Evolutionary conservation across 2,888 invertebrate species (phyloP).

Genomic region (Bellardia pandia): DNA sequence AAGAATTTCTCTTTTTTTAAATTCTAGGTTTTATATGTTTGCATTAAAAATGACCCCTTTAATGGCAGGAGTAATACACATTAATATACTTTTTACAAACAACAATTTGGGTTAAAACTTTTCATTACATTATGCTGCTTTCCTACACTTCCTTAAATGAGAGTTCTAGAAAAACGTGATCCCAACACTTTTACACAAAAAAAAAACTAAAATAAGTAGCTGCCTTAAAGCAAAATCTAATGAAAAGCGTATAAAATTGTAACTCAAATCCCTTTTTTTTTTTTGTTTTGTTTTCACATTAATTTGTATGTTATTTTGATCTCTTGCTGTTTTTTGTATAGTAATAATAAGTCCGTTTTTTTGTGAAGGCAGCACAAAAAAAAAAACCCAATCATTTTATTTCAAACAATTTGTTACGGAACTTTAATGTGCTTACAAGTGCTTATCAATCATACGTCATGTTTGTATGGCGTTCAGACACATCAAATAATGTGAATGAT

Average conservation of each 20-base stretch:
- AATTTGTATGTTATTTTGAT: constrained; percentile 4
- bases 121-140: too few species aligned
- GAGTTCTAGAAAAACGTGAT: constrained; percentile 1
- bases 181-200: neutral
- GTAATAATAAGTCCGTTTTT: neutral
- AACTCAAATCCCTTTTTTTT: neutral
- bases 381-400: constrained; percentile 17
- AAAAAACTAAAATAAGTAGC: neutral
- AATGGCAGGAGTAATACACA: too few species aligned
- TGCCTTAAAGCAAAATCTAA: neutral
- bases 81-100: too few species aligned
- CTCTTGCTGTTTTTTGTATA: neutral
- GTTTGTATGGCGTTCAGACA: constrained; percentile 26
- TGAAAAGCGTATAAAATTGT: constrained; percentile 5
- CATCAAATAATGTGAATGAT: neutral
- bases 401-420: constrained; percentile 35
- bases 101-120: too few species aligned
- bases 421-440: constrained; percentile 23
- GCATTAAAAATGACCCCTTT: neutral
- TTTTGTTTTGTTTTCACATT: constrained; percentile 1
- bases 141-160: neutral
- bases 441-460: constrained; percentile 59
- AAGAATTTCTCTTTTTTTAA: too few species aligned
- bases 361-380: neutral
- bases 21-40: too few species aligned